Conservation (phyloP, 2,888 invertebrate genomes). For the Lasioglossum vierecki region DNA sequence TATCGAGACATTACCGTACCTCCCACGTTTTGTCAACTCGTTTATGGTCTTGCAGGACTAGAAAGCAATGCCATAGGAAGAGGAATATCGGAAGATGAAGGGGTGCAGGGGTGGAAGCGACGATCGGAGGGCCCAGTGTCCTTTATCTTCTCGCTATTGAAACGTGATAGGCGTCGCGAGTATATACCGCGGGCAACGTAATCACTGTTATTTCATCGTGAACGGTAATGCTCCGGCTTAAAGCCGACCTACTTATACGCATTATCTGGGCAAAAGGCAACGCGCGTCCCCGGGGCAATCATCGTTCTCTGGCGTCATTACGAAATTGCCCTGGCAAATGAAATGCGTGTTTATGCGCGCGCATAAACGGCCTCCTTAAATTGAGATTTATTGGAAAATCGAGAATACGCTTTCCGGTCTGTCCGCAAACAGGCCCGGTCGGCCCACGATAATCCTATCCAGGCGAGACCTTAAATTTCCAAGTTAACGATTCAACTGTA, state of each 20-base stretch:
- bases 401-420: conserved; percentile 59
- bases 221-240: conserved; percentile 79
- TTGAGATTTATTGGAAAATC: conserved; percentile 82
- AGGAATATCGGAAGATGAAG: background rate
- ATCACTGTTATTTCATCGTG: conserved; percentile 82
- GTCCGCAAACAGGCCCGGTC: background rate
- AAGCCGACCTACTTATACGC: conserved; percentile 80
- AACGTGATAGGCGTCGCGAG: conserved; percentile 69
- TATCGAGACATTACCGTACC: background rate
- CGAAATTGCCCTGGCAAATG: conserved; percentile 80
- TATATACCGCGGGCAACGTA: conserved; percentile 73
- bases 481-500: background rate
- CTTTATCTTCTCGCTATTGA: conserved; percentile 68
- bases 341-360: conserved; percentile 72
- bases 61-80: background rate
- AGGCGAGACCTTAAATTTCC: background rate
- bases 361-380: conserved; percentile 66
- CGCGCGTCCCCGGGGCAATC: conserved; percentile 75
- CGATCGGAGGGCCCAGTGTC: conserved; percentile 39
- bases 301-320: conserved; percentile 79
- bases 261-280: conserved; percentile 73
- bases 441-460: background rate
- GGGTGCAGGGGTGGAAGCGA: background rate
- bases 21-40: background rate
- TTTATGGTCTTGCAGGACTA: background rate